Evolutionary conservation across 2,113 vertebrate species (phyloP).

Genomic region (Carassius gibelio): DNA sequence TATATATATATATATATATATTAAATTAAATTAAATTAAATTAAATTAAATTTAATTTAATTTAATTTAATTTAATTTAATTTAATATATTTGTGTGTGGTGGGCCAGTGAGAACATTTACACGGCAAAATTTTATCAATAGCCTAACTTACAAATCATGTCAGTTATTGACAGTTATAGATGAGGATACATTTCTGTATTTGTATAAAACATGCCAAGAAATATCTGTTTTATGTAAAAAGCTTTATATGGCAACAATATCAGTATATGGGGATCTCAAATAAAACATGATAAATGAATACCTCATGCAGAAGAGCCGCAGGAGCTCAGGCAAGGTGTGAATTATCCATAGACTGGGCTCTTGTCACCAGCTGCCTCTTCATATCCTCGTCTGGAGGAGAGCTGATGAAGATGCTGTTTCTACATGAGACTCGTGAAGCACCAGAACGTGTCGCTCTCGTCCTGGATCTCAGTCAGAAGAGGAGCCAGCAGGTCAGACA

Average conservation of each 20-base stretch:
- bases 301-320: conserved; percentile 60
- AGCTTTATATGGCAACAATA: neutral
- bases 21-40: too few relatives aligned
- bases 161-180: too few relatives aligned
- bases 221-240: neutral
- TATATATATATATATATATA: too few relatives aligned
- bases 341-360: too few relatives aligned
- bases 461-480: conserved; percentile 92
- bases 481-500: conserved; percentile 96
- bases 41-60: too few relatives aligned
- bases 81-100: too few relatives aligned
- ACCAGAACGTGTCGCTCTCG: conserved; percentile 98
- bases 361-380: conserved; percentile 91
- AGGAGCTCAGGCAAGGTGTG: conserved; percentile 84
- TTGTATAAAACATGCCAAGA: neutral
- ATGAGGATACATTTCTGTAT: neutral
- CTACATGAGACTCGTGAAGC: conserved; percentile 98
- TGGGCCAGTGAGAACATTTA: neutral
- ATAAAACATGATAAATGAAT: neutral
- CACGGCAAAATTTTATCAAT: neutral
- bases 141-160: neutral
- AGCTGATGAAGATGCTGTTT: conserved; percentile 96
- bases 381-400: conserved; percentile 95
- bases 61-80: too few relatives aligned
- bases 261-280: neutral